These are phyloP conservation scores for Pammene fasciana DNA, from an alignment of 2,888 invertebrate species.

Conservation along the genomic window DNA sequence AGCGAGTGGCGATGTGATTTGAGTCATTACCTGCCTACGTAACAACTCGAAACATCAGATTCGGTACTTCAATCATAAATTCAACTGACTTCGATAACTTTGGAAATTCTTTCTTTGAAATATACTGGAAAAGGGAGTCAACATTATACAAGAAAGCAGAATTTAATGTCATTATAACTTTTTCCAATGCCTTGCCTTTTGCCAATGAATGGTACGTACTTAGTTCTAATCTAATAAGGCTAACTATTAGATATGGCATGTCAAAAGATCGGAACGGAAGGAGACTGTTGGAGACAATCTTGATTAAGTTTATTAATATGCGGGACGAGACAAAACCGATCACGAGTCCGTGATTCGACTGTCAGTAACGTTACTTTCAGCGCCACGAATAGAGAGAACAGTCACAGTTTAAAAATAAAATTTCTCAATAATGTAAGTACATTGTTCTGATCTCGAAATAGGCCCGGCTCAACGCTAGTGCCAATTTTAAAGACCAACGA, in stretches of 20 bases:
- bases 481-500: conserved; percentile 30
- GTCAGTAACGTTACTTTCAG: conserved; percentile 36
- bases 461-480: conserved; percentile 31
- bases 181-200: neutral
- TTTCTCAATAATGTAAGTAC: conserved; percentile 41
- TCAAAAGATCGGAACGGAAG: conserved; percentile 19
- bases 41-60: conserved; percentile 46
- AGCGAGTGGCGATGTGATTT: conserved; percentile 44
- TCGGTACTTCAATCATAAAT: conserved; percentile 46
- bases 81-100: conserved; percentile 23
- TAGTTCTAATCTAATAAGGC: neutral
- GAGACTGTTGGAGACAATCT: conserved; percentile 21
- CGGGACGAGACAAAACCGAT: conserved; percentile 30
- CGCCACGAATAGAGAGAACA: conserved; percentile 36
- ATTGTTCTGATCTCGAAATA: conserved; percentile 42
- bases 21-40: conserved; percentile 50
- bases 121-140: neutral
- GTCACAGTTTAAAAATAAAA: conserved; percentile 39
- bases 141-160: neutral
- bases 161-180: neutral
- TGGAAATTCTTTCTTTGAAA: conserved; percentile 15
- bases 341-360: conserved; percentile 35
- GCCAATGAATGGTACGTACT: neutral
- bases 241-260: neutral
- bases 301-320: conserved; percentile 34